These are phyloP conservation scores for Acronicta aceris DNA, from an alignment of 2,888 invertebrate species.

Conservation along the genomic window DNA sequence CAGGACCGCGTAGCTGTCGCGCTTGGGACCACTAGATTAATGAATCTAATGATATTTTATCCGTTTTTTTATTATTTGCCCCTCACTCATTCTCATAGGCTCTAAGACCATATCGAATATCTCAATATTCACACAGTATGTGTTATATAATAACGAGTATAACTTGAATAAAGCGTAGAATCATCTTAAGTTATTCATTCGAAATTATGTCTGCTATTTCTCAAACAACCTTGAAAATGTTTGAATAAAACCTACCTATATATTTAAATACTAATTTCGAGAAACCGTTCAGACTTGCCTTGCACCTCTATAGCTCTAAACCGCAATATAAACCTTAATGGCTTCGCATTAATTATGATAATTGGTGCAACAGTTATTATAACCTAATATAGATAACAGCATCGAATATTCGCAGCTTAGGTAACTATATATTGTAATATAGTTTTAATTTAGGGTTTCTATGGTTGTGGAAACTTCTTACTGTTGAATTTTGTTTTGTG, in stretches of 20 bases:
- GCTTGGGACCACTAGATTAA: too few relatives aligned
- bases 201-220: slow-evolving; percentile 22
- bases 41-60: too few relatives aligned
- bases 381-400: background rate
- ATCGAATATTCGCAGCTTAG: background rate
- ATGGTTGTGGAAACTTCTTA: too few relatives aligned
- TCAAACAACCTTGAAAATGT: slow-evolving; percentile 38
- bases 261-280: slow-evolving; percentile 10
- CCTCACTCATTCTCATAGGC: too few relatives aligned
- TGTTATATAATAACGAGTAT: slow-evolving; percentile 17
- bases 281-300: slow-evolving; percentile 17
- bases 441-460: too few relatives aligned
- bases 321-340: slow-evolving; percentile 9
- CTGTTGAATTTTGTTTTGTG: too few relatives aligned
- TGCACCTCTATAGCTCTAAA: background rate
- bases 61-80: too few relatives aligned
- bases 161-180: slow-evolving; percentile 19
- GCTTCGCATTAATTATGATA: slow-evolving; percentile 23
- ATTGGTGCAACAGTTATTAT: slow-evolving; percentile 9
- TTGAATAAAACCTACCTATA: slow-evolving; percentile 11
- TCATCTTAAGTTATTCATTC: slow-evolving; percentile 13
- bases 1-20: too few relatives aligned
- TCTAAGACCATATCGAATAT: background rate
- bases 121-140: background rate
- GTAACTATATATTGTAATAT: too few relatives aligned